Conservation (phyloP, 2,888 invertebrate genomes). For the Ecliptopera silaceata region DNA sequence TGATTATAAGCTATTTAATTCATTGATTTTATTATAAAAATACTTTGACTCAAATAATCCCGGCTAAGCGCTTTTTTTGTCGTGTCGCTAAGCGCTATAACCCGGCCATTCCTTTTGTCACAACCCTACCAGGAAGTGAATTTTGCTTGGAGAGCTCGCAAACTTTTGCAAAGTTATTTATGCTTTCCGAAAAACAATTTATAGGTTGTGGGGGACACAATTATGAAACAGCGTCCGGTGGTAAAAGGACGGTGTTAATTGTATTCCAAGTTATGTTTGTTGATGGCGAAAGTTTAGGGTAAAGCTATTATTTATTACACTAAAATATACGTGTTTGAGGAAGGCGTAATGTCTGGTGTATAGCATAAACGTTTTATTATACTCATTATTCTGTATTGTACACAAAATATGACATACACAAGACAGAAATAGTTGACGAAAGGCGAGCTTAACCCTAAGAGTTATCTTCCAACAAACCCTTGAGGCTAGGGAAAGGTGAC, state of each 20-base stretch:
- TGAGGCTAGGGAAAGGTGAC: too few relatives aligned
- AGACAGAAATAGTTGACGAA: too few relatives aligned
- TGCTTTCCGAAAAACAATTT: slow-evolving; percentile 41
- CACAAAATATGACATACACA: too few relatives aligned
- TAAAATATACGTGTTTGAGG: neutral
- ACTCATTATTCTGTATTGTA: too few relatives aligned
- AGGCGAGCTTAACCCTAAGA: too few relatives aligned
- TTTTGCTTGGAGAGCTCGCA: slow-evolving; percentile 32
- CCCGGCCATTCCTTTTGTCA: neutral
- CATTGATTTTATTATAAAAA: too few relatives aligned
- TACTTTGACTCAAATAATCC: too few relatives aligned
- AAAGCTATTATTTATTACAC: slow-evolving; percentile 9
- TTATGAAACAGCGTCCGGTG: slow-evolving; percentile 32
- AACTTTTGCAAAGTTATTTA: slow-evolving; percentile 39
- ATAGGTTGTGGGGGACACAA: slow-evolving; percentile 32
- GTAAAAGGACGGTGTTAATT: slow-evolving; percentile 23
- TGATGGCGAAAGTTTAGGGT: slow-evolving; percentile 15
- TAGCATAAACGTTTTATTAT: too few relatives aligned
- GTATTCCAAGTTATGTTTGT: slow-evolving; percentile 15
- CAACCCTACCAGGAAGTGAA: slow-evolving; percentile 23
- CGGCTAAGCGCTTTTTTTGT: neutral
- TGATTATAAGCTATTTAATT: too few relatives aligned
- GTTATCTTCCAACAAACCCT: too few relatives aligned
- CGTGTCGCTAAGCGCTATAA: too few relatives aligned
- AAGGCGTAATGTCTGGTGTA: too few relatives aligned